Percentiles rank a stretch among this genome's conserved stretches.
phyloP scores from a whole-genome alignment of 2,113 vertebrate genomes.

The Bubalus kerabau region DNA sequence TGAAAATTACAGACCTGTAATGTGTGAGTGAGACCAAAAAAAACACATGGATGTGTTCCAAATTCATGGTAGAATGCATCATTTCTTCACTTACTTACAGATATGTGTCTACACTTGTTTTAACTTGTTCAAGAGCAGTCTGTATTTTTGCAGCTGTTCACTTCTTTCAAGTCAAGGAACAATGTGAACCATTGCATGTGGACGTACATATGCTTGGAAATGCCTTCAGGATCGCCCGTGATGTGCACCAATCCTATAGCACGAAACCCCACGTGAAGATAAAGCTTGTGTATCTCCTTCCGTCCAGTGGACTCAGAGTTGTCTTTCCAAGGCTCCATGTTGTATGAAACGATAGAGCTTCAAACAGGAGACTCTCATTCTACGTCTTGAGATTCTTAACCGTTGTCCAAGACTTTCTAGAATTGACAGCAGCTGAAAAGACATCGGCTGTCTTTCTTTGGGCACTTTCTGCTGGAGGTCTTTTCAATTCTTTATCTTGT shows the following conservation, averaged over 20 bases:
- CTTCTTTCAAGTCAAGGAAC: background rate
- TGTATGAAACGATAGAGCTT: background rate
- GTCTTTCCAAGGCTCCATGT: background rate
- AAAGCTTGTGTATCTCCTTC: background rate
- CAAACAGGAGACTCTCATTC: background rate
- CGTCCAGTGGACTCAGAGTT: background rate
- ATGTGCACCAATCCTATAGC: background rate
- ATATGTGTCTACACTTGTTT: rapidly evolving
- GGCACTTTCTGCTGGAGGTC: background rate
- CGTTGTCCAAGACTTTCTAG: too few relatives aligned
- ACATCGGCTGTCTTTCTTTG: background rate
- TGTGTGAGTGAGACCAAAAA: rapidly evolving
- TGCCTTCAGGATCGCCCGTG: rapidly evolving
- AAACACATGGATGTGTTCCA: rapidly evolving
- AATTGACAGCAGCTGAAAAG: background rate
- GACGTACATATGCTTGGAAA: rapidly evolving
- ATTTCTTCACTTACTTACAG: too few relatives aligned
- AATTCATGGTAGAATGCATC: rapidly evolving
- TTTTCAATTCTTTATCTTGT: background rate
- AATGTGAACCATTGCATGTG: background rate
- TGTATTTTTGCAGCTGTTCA: background rate
- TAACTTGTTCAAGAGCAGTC: background rate
- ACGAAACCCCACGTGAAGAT: rapidly evolving
- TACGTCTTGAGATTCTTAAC: background rate
- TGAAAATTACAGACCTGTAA: background rate